phyloP scores from a whole-genome alignment of 2,888 invertebrate genomes.

The Serrognathus titanus region DNA sequence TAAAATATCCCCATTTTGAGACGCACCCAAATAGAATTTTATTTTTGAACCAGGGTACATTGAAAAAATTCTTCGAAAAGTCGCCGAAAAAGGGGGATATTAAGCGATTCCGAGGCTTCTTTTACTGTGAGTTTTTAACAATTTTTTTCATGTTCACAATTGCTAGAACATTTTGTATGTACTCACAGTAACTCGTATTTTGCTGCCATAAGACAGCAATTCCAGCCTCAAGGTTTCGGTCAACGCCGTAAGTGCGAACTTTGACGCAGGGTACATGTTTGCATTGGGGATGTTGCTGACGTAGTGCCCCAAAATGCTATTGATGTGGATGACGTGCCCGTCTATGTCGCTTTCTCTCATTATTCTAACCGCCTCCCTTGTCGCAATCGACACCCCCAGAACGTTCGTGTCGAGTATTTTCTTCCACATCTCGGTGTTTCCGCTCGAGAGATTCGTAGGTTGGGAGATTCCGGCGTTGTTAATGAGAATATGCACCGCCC shows the following conservation, averaged over 20 bases:
- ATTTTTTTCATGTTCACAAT: too few relatives aligned
- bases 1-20: not conserved
- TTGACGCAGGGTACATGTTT: constrained; percentile 36
- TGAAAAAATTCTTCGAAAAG: too few relatives aligned
- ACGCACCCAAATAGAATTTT: too few relatives aligned
- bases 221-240: constrained; percentile 44
- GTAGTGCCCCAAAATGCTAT: constrained; percentile 32
- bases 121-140: too few relatives aligned
- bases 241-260: constrained; percentile 41
- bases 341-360: constrained; percentile 28
- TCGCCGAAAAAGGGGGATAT: too few relatives aligned
- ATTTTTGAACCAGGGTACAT: too few relatives aligned
- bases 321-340: constrained; percentile 35
- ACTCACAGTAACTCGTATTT: constrained; percentile 41
- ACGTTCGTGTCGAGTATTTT: constrained; percentile 31
- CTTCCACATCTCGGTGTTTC: constrained; percentile 27
- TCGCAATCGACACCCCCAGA: constrained; percentile 29
- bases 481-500: constrained; percentile 27
- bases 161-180: not conserved
- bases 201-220: constrained; percentile 33
- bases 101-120: too few relatives aligned
- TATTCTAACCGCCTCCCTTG: constrained; percentile 28
- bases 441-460: constrained; percentile 24
- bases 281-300: constrained; percentile 28
- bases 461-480: constrained; percentile 32